These are phyloP conservation scores for Coreius guichenoti DNA, from an alignment of 2,797 vertebrate species.

Conservation along the genomic window DNA sequence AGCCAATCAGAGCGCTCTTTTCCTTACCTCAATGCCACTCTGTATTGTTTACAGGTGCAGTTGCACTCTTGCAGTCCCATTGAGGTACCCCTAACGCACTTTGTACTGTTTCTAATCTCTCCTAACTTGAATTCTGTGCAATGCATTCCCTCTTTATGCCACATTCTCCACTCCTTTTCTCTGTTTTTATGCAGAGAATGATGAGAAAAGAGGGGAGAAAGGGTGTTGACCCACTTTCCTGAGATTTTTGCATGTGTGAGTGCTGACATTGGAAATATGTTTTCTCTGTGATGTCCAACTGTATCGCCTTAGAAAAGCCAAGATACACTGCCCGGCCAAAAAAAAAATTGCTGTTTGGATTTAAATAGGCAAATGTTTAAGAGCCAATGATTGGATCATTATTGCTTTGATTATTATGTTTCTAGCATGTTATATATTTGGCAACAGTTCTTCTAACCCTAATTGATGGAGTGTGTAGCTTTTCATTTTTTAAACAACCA, in stretches of 20 bases:
- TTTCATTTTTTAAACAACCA: too few relatives aligned
- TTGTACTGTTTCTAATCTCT: background rate
- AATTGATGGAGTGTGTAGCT: too few relatives aligned
- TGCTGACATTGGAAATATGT: background rate
- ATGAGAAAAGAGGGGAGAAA: background rate
- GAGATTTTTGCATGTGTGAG: slow-evolving; percentile 4
- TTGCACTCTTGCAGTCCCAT: background rate
- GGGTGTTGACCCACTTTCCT: slow-evolving; percentile 48
- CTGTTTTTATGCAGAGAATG: background rate
- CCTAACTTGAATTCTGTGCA: background rate
- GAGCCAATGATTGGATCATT: background rate
- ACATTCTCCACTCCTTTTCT: background rate
- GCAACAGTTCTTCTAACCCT: too few relatives aligned
- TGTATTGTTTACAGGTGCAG: slow-evolving; percentile 21
- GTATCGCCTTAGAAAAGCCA: slow-evolving; percentile 8
- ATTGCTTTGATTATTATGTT: background rate
- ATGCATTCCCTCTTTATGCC: background rate
- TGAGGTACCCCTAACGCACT: background rate
- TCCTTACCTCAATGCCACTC: background rate
- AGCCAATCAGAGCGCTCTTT: slow-evolving; percentile 25
- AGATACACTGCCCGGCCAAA: background rate
- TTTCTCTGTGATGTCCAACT: background rate
- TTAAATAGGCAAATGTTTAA: background rate
- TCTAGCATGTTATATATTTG: background rate
- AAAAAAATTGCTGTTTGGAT: background rate